Percentiles rank a stretch among this genome's conserved stretches.
Conservation (phyloP, 2,113 vertebrate species). For the Pollimyrus isidori region DNA sequence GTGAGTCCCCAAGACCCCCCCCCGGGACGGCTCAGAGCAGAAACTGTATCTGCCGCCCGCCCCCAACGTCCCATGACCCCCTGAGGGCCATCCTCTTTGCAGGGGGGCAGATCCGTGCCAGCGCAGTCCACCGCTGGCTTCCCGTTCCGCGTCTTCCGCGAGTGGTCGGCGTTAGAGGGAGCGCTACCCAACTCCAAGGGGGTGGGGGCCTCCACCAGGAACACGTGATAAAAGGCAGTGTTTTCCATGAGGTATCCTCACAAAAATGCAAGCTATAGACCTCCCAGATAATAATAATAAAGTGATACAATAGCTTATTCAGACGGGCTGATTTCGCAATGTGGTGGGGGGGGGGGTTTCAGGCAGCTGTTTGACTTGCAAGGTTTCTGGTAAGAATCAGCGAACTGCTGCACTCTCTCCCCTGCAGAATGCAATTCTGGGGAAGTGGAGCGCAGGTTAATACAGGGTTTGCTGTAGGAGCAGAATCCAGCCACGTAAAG, state of each 20-base stretch:
- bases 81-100: not conserved
- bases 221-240: not conserved
- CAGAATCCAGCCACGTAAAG: not conserved
- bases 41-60: conserved; percentile 20
- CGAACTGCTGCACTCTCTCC: not conserved
- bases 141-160: not conserved
- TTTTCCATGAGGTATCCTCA: not conserved
- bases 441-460: not conserved
- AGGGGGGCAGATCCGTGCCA: not conserved
- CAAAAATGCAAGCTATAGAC: not conserved
- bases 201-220: not conserved
- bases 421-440: not conserved
- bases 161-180: conserved; percentile 28
- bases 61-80: conserved; percentile 29
- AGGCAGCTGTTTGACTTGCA: not conserved
- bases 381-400: conserved; percentile 5
- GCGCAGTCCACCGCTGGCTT: not conserved
- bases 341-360: not conserved
- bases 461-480: not conserved
- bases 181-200: not conserved
- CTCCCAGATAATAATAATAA: not conserved
- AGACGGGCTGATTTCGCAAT: not conserved
- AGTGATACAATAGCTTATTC: conserved; percentile 6
- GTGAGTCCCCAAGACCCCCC: not conserved
- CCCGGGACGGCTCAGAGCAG: not conserved